Evolutionary conservation across 1,140 invertebrate species (phyloP).

Genomic region (Maniola jurtina): DNA sequence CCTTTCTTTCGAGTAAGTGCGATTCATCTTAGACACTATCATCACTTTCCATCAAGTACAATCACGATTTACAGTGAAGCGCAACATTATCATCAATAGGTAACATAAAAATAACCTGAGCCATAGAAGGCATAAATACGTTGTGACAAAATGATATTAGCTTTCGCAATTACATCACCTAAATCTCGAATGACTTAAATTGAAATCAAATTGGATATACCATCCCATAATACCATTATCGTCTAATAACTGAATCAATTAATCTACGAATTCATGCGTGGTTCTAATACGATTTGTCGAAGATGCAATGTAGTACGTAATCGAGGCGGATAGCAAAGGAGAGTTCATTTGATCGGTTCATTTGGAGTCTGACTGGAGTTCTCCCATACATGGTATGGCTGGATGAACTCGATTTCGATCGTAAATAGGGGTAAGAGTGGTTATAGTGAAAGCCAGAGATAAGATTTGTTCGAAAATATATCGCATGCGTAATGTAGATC

Average conservation of each 20-base stretch:
- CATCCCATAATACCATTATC: slow-evolving; percentile 14
- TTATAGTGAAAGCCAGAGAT: slow-evolving; percentile 36
- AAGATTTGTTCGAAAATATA: slow-evolving; percentile 18
- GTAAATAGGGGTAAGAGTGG: slow-evolving; percentile 47
- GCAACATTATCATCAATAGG: too few species aligned
- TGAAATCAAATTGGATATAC: neutral
- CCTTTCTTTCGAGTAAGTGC: neutral
- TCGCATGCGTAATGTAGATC: slow-evolving; percentile 7
- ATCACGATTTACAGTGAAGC: too few species aligned
- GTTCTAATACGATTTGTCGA: slow-evolving; percentile 45
- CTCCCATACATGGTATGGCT: slow-evolving; percentile 44
- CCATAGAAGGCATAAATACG: too few species aligned
- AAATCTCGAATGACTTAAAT: neutral
- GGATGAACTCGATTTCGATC: slow-evolving; percentile 60
- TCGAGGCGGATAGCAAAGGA: slow-evolving; percentile 42
- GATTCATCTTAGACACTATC: neutral
- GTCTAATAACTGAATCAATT: slow-evolving; percentile 38
- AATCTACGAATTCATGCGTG: slow-evolving; percentile 39
- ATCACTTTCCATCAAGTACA: too few species aligned
- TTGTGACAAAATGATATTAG: too few species aligned
- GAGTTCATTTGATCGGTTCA: slow-evolving; percentile 55
- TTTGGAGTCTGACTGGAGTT: slow-evolving; percentile 43
- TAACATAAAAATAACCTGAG: too few species aligned
- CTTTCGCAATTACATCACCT: neutral
- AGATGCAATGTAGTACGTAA: slow-evolving; percentile 46